Base-by-base conservation (phyloP, 2,888 invertebrate species). In the Apomyelois bistriatella region DNA sequence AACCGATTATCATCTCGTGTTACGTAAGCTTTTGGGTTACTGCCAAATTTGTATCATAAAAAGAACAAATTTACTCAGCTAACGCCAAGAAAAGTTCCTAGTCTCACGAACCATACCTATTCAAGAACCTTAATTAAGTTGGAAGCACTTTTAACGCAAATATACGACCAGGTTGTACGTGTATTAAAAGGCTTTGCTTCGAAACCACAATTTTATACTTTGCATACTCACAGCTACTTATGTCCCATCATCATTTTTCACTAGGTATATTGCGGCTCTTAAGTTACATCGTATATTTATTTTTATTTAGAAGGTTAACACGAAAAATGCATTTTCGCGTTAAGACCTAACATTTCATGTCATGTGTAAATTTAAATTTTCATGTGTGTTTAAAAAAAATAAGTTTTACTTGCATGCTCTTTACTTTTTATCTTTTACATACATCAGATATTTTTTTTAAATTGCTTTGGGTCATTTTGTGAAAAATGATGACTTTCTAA, bases 81-180 rank as follows among this genome's bases (percentile, higher is more conserved):
- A 13, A 32, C 12, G 46, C 1, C 13, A 32, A 15, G 5, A 28
- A 0, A 7, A 3, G 13, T 7, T 8, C 32, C 5, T 35, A 35
- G 32, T 30, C 9, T 13, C n/a, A 15, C 10, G 16, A 46, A 46
- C 10, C 10, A 16, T 17, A 10, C 10, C 16, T 41, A 9, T 2
- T 46, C 15, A 46, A 46, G 32, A 9, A 15, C 43, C 15, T 32
- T 46, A 46, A 46, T 46, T 32, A 32, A 46, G 43, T 46, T 46
- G 30, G 28, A 46, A 46, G 32, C 22, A 42, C 28, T 43, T 30
- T 43, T 30, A 43, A 43, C 13, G 43, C 13, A 30, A 43, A 43
- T 30, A 30, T 43, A 30, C 43, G 30, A 8, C 13, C 43, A 43
- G 17, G 43, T 43, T 13, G 8, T 43, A 16, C 3, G 41, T 17